Base-by-base conservation (phyloP, 2,888 invertebrate genomes). In the Polyploca ridens region DNA sequence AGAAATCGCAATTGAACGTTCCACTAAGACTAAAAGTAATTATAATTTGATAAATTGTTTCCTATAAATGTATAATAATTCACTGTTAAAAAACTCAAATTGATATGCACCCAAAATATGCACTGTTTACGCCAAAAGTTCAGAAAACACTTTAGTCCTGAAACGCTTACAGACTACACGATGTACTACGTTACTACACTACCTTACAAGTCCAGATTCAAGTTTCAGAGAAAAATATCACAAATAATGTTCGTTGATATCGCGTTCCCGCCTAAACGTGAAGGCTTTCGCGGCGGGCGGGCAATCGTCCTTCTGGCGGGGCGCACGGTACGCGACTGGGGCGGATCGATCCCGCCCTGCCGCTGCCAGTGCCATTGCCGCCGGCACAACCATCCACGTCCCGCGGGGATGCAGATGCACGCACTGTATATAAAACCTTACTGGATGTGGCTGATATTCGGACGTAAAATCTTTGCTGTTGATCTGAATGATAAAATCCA, bases 361-460 rank as follows among this genome's bases (percentile, higher is more conserved):
- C 71, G 67, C 67, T 73, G 70, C 57, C 66, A 44, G 35, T 38
- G 59, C 59, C 62, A 64, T 69, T 66, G 75, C 76, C 76, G 77
- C 76, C 77, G 76, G 77, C 75, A 79, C 76, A 76, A 69, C 82
- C 81, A 77, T 54, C 54, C 54, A 71, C 77, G 82, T 91, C 91
- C 91, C 91, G 90, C 89, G 89, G 93, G 93, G 93, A 92, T 93
- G 93, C 92, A 91, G 91, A 90, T 92, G 91, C 90, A 90, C 76
- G 84, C 77, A 80, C 74, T 71, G 33, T 63, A 33, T 64, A 69
- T 63, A 58, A 63, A 70, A 69, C 66, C 65, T 62, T 60, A 65
- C 75, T 78, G 76, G 79, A 79, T 74, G 73, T 68, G 79, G 69
- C 70, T 69, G 62, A 65, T 35, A 46, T 11, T 49, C 4, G 38